Conservation (phyloP, 1,140 invertebrate species). For the Brachionus angularis region DNA sequence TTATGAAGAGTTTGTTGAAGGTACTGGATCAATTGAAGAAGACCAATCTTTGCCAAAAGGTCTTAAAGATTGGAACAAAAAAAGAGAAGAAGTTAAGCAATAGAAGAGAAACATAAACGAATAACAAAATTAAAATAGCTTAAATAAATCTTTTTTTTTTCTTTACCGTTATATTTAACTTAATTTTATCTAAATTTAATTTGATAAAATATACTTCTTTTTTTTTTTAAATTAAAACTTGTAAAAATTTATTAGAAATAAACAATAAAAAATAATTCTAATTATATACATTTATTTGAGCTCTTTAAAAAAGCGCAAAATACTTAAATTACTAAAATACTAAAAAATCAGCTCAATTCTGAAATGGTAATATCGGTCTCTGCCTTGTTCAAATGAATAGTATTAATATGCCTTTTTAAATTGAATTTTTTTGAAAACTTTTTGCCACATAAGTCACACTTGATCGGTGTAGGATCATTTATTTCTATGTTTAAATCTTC, state of each 20-base stretch:
- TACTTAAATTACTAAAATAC: too few species aligned
- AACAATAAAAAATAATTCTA: too few species aligned
- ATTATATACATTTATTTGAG: too few species aligned
- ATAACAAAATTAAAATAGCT: background rate
- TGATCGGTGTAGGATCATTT: too few species aligned
- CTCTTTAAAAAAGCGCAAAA: too few species aligned
- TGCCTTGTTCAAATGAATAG: background rate
- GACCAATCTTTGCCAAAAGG: slow-evolving; percentile 91
- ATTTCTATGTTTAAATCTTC: too few species aligned
- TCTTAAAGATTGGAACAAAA: slow-evolving; percentile 83
- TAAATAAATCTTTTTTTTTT: slow-evolving; percentile 20
- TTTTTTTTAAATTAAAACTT: too few species aligned
- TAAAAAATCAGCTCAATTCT: too few species aligned
- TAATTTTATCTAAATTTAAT: too few species aligned
- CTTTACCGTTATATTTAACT: too few species aligned
- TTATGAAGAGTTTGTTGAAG: slow-evolving; percentile 98
- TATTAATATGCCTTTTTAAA: slow-evolving; percentile 2
- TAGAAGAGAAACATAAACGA: slow-evolving; percentile 41
- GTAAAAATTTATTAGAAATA: too few species aligned
- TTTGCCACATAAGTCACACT: slow-evolving; percentile 13
- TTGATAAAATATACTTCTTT: too few species aligned
- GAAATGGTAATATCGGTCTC: background rate
- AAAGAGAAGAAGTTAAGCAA: slow-evolving; percentile 47
- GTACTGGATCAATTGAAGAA: slow-evolving; percentile 94
- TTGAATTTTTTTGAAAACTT: slow-evolving; percentile 27